Percentiles rank a stretch among this genome's conserved stretches.
These are phyloP conservation scores for Nipponacmea schrenckii DNA, from an alignment of 2,888 invertebrate species.

Conservation along the genomic window DNA sequence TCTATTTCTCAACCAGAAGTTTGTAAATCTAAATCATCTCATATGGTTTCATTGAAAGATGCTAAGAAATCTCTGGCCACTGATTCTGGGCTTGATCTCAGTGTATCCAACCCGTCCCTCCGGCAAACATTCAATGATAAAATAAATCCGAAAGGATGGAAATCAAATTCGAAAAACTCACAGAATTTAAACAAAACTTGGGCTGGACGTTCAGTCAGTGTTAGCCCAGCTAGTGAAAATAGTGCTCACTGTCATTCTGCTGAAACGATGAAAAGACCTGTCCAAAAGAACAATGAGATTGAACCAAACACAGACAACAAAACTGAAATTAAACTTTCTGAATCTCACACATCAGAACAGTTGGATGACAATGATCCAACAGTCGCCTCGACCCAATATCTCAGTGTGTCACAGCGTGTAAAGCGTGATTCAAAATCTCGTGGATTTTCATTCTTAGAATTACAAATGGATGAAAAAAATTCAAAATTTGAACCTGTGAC, in stretches of 20 bases:
- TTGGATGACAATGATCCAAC: neutral
- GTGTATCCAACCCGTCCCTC: conserved; percentile 21
- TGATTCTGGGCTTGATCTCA: conserved; percentile 55
- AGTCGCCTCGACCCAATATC: neutral
- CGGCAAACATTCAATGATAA: neutral
- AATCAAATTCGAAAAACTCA: neutral
- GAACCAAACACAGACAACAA: neutral
- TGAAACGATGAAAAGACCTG: neutral
- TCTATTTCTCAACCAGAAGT: conserved; percentile 49
- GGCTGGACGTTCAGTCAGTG: neutral
- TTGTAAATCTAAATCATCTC: conserved; percentile 15
- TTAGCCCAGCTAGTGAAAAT: neutral
- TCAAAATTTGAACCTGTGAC: neutral
- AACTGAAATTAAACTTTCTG: neutral
- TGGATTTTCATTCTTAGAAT: neutral
- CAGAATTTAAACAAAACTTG: neutral
- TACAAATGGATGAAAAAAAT: neutral
- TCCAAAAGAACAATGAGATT: neutral
- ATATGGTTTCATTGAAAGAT: conserved; percentile 18
- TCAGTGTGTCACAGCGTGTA: neutral
- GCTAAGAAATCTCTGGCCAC: conserved; percentile 35
- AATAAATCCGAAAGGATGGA: neutral
- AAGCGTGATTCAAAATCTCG: neutral
- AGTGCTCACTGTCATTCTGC: neutral
- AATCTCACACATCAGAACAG: neutral